phyloP scores from a whole-genome alignment of 2,888 invertebrate genomes.

The Ectemnius cavifrons region DNA sequence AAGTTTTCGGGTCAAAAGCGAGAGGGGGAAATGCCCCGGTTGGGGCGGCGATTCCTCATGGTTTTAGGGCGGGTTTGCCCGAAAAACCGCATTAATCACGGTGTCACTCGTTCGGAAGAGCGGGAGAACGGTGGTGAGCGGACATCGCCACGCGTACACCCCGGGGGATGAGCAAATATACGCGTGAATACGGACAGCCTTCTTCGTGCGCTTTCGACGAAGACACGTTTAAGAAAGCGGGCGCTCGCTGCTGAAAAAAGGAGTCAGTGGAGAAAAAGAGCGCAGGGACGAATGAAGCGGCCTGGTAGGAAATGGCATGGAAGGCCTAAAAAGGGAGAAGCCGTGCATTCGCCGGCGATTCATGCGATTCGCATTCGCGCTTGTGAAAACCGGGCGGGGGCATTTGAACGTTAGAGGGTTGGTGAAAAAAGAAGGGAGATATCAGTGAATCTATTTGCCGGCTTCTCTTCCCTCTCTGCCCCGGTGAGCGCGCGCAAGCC shows the following conservation, averaged over 20 bases:
- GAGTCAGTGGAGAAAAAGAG: conserved; percentile 17
- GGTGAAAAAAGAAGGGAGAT: conserved; percentile 59
- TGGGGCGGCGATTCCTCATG: conserved; percentile 22
- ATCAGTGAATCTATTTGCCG: conserved; percentile 75
- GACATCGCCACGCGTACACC: conserved; percentile 19
- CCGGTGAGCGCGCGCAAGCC: conserved; percentile 38
- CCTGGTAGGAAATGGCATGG: conserved; percentile 14
- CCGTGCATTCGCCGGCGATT: conserved; percentile 36
- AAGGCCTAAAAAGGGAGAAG: conserved; percentile 10
- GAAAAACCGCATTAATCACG: conserved; percentile 54
- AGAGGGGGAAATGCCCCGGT: conserved; percentile 4
- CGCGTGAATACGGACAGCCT: conserved; percentile 10
- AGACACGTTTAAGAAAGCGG: conserved; percentile 42
- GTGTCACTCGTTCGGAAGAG: conserved; percentile 27
- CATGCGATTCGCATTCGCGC: conserved; percentile 55
- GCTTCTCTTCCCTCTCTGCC: conserved; percentile 28
- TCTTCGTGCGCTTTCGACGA: too few species aligned
- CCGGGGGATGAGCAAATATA: conserved; percentile 21
- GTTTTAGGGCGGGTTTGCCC: conserved; percentile 16
- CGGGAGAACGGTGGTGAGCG: conserved; percentile 23
- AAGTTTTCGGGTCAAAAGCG: conserved; percentile 46
- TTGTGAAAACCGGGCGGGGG: conserved; percentile 55
- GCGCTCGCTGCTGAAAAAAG: conserved; percentile 7
- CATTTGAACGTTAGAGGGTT: conserved; percentile 55
- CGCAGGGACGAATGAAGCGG: conserved; percentile 19